Conservation (phyloP, 2,888 invertebrate genomes). For the Corbicula japonica region DNA sequence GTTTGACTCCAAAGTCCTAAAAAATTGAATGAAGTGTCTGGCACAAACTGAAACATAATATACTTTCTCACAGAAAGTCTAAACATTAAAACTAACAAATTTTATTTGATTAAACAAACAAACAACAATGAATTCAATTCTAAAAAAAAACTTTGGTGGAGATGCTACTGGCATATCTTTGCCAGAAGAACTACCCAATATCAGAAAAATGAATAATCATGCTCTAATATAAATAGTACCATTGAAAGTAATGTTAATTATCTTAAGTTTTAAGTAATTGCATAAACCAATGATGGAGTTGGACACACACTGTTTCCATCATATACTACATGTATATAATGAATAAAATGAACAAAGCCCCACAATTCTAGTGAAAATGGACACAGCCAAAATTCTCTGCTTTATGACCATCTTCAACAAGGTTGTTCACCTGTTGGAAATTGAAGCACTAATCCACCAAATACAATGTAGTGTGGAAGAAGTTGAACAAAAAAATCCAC, state of each 20-base stretch:
- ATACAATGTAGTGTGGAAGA: too few relatives aligned
- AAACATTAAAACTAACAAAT: too few relatives aligned
- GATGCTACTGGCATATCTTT: neutral
- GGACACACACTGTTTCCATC: neutral
- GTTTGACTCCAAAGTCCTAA: too few relatives aligned
- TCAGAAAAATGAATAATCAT: neutral
- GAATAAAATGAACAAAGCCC: neutral
- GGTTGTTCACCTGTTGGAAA: neutral
- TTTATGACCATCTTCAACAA: neutral
- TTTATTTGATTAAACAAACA: too few relatives aligned
- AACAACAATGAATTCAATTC: neutral
- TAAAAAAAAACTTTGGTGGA: neutral
- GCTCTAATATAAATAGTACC: neutral
- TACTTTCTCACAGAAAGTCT: too few relatives aligned
- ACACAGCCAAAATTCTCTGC: neutral
- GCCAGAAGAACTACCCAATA: too few relatives aligned
- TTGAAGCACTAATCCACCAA: neutral
- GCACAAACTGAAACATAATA: too few relatives aligned
- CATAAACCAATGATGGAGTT: neutral
- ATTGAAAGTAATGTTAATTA: too few relatives aligned
- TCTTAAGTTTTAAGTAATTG: too few relatives aligned
- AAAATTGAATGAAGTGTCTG: too few relatives aligned
- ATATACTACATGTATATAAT: neutral
- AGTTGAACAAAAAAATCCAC: too few relatives aligned
- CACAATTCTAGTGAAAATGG: neutral